A percentile compares a stretch with the other conserved stretches of the same genome.
Evolutionary conservation across 2,113 vertebrate genomes (phyloP).

Genomic region (Neoarius graeffei): DNA sequence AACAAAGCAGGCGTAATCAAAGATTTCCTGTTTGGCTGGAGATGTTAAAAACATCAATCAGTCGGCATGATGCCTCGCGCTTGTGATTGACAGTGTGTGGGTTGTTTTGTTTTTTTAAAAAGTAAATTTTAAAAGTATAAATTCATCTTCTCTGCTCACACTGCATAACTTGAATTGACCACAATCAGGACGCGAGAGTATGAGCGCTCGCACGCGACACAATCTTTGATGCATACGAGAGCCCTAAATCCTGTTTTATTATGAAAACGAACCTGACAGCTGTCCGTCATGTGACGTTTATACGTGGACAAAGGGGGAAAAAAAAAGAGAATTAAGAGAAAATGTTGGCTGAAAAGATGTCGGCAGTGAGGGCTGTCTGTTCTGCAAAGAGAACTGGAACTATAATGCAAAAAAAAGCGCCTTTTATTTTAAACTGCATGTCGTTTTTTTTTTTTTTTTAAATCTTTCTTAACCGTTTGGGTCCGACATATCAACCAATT

Average conservation of each 20-base stretch:
- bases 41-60: constrained; percentile 49
- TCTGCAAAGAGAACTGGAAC: neutral
- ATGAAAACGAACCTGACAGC: neutral
- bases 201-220: neutral
- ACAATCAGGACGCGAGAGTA: neutral
- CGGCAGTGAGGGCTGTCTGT: neutral
- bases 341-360: neutral
- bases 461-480: neutral
- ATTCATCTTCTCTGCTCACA: neutral
- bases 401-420: neutral
- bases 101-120: neutral
- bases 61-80: constrained; percentile 22
- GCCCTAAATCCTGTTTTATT: neutral
- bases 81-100: neutral
- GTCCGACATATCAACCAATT: neutral
- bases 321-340: neutral
- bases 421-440: neutral
- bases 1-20: constrained; percentile 31
- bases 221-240: too few species aligned
- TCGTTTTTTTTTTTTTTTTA: neutral
- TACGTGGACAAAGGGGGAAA: too few species aligned
- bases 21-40: constrained; percentile 32
- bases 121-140: neutral
- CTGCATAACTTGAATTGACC: neutral
- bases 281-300: neutral